phyloP scores from a whole-genome alignment of 1,140 invertebrate species.

The Eubasilissa regina region DNA sequence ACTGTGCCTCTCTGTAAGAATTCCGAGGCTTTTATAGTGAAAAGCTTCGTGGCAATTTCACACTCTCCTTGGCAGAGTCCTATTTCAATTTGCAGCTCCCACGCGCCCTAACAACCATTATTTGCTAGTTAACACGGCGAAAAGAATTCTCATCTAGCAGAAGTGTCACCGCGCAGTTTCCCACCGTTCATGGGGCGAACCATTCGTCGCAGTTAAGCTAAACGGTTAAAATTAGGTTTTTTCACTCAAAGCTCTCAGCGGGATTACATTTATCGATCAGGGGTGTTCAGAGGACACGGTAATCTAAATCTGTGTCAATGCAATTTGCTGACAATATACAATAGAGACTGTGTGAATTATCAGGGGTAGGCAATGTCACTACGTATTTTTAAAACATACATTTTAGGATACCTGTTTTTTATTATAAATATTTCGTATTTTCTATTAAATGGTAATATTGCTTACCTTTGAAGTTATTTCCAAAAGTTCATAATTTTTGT shows the following conservation, averaged over 20 bases:
- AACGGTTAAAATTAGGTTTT: conserved; percentile 53
- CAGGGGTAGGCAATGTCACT: neutral
- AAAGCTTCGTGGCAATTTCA: conserved; percentile 48
- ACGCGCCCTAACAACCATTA: conserved; percentile 28
- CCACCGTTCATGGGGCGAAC: conserved; percentile 7
- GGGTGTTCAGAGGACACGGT: conserved; percentile 27
- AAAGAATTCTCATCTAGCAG: neutral
- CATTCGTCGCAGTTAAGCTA: conserved; percentile 18
- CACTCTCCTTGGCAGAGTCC: conserved; percentile 45
- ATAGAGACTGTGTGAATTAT: neutral
- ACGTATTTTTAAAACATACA: no score
- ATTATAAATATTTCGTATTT: no score
- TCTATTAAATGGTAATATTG: no score
- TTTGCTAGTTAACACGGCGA: neutral
- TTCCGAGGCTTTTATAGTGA: conserved; percentile 43
- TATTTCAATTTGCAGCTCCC: conserved; percentile 57
- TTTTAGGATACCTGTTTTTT: no score
- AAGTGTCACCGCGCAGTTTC: conserved; percentile 28
- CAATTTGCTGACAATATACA: conserved; percentile 45
- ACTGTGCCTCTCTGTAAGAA: conserved; percentile 28
- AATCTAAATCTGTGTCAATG: conserved; percentile 55
- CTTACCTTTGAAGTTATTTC: no score
- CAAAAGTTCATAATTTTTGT: no score
- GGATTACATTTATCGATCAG: conserved; percentile 48
- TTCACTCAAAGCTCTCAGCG: conserved; percentile 18